These are phyloP conservation scores for Aplodontia rufa DNA, from an alignment of 2,113 vertebrate genomes.

Conservation along the genomic window DNA sequence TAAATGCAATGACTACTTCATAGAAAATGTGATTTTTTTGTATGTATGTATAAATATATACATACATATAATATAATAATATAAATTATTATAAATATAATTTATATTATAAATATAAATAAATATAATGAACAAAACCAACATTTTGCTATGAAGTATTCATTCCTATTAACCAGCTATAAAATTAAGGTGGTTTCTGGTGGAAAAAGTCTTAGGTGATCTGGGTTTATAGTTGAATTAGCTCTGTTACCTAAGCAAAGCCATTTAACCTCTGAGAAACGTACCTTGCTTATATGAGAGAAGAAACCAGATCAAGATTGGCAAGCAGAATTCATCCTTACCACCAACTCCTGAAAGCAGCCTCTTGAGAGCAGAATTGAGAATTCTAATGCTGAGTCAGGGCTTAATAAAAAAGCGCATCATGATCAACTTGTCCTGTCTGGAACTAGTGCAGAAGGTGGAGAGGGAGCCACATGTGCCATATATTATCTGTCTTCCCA, in stretches of 20 bases:
- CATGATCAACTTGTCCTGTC: neutral
- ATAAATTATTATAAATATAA: neutral
- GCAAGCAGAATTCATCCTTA: neutral
- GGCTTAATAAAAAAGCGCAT: neutral
- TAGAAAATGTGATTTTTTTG: neutral
- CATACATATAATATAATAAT: neutral
- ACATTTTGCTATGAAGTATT: neutral
- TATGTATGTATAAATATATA: neutral
- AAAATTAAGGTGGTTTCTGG: neutral
- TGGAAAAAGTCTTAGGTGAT: neutral
- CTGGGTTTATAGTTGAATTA: neutral
- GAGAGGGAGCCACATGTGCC: neutral
- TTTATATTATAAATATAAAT: neutral
- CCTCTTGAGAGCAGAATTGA: constrained; percentile 4
- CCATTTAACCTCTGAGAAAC: neutral
- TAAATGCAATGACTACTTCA: constrained; percentile 8
- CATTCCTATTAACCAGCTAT: neutral
- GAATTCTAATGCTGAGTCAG: neutral
- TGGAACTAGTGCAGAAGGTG: neutral
- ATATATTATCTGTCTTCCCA: neutral
- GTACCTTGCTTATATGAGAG: neutral
- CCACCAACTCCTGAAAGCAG: neutral
- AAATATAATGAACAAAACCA: neutral
- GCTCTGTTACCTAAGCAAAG: constrained; percentile 21
- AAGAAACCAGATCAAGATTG: constrained; percentile 9